Evolutionary conservation across 2,888 invertebrate species (phyloP), one percentile per base, ranked within the genome.

Genomic region (Endomychus coccineus): DNA sequence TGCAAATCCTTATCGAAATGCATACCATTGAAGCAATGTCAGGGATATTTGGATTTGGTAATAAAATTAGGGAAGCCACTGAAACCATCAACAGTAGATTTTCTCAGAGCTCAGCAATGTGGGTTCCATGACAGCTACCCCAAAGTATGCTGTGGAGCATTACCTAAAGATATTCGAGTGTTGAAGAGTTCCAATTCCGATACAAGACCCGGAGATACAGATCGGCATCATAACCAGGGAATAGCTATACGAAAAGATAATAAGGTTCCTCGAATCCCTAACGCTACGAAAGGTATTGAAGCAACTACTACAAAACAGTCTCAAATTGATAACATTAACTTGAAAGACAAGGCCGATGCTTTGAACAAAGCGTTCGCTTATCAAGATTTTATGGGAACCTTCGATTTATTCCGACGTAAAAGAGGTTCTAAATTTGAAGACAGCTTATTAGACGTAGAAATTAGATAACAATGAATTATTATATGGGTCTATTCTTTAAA

Each of bases 51-150:
- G 48, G 13, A 38, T 3, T 44, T 51, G 12, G 21, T 54, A 4
- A 27, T 35, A 3, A 22, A 27, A 1, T 17, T 44, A 13, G 32
- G 37, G 13, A 53, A 49, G 39, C 54, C 52, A n/a, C 33, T 55
- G 4, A 42, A 39, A 16, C 39, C 40, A 13, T 34, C 40, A 4
- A 34, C 52, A 4, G 50, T 56, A 4, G 27, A 43, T 6, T 58
- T 54, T 36, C 33, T 58, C 4, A 42, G 50, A 14, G 28, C 43
- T 2, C 49, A 52, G 29, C 50, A 58, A 38, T 58, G 58, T 34
- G 58, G 58, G 4, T 56, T 56, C 28, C 36, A 49, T 4, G 41
- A 46, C 2, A 44, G 42, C 16, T 49, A 45, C 25, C 58, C 58
- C 3, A 54, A 50, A 45, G 55, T 57, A 1, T 58, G 56, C 40